These are phyloP conservation scores for Dichetophora obliterata DNA, from an alignment of 2,888 invertebrate genomes.

Conservation along the genomic window DNA sequence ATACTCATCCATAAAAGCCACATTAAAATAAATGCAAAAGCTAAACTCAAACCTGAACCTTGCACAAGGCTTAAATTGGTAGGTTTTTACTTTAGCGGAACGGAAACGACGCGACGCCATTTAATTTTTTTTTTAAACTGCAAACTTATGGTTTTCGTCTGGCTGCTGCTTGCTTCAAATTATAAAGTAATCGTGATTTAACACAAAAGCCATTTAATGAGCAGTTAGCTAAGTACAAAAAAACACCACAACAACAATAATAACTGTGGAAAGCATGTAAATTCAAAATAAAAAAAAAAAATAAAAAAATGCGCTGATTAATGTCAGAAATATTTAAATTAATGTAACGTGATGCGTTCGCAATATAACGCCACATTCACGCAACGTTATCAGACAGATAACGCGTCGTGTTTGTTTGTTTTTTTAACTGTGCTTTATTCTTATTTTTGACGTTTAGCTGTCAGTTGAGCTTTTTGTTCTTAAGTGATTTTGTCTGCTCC, in stretches of 20 bases:
- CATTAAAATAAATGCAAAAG: background rate
- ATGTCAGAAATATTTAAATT: constrained; percentile 29
- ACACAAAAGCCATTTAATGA: too few relatives aligned
- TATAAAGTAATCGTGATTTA: background rate
- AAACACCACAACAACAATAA: too few relatives aligned
- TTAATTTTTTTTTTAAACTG: too few relatives aligned
- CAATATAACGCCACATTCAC: background rate
- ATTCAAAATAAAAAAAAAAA: background rate
- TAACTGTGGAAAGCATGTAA: background rate
- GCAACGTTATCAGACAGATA: constrained; percentile 6
- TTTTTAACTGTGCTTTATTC: background rate
- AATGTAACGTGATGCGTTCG: constrained; percentile 21
- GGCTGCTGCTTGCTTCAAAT: background rate
- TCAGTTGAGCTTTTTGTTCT: background rate
- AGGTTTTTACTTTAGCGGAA: too few relatives aligned
- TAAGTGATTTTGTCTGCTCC: background rate
- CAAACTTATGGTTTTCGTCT: background rate
- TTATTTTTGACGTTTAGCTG: constrained; percentile 14
- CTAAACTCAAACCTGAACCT: background rate
- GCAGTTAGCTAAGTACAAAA: background rate
- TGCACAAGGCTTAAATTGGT: background rate
- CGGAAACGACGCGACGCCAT: too few relatives aligned
- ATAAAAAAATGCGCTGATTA: constrained; percentile 14
- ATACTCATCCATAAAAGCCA: background rate
- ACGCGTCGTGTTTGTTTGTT: background rate